Conservation (phyloP, 2,888 invertebrate genomes). For the Paralinhomoeus sp. region DNA sequence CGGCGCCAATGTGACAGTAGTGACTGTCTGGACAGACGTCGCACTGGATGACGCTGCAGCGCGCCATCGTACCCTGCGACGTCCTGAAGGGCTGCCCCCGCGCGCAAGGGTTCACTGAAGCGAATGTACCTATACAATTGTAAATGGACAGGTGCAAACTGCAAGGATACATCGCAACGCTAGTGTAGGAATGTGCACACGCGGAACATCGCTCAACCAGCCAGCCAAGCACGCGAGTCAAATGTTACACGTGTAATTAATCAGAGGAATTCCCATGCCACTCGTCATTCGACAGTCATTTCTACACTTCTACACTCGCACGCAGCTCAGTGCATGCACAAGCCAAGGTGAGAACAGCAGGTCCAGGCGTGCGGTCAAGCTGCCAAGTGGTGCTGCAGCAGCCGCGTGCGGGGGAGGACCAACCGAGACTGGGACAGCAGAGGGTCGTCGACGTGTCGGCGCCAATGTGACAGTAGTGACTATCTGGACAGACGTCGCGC, state of each 20-base stretch:
- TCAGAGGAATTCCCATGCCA: neutral
- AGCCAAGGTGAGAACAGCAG: no score
- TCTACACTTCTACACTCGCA: neutral
- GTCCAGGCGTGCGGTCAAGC: conserved; percentile 8
- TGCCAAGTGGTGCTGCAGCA: neutral
- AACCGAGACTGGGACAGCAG: conserved; percentile 3
- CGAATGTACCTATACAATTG: no score
- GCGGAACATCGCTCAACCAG: no score
- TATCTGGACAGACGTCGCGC: conserved; percentile 14
- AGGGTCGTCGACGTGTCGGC: conserved; percentile 5
- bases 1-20: conserved; percentile 5
- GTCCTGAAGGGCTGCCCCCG: neutral
- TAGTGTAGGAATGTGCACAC: no score
- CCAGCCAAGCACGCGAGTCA: no score
- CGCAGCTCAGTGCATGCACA: conserved; percentile 12
- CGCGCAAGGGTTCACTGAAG: conserved; percentile 1
- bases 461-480: conserved; percentile 23
- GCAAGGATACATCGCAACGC: no score
- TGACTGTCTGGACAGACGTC: neutral
- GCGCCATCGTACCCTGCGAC: neutral
- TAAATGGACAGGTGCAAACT: no score
- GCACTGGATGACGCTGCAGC: neutral
- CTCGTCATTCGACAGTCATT: neutral
- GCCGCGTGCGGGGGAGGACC: neutral
- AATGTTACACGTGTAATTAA: neutral